Conservation (phyloP, 2,797 vertebrate species). For the Eulemur albifrons region DNA sequence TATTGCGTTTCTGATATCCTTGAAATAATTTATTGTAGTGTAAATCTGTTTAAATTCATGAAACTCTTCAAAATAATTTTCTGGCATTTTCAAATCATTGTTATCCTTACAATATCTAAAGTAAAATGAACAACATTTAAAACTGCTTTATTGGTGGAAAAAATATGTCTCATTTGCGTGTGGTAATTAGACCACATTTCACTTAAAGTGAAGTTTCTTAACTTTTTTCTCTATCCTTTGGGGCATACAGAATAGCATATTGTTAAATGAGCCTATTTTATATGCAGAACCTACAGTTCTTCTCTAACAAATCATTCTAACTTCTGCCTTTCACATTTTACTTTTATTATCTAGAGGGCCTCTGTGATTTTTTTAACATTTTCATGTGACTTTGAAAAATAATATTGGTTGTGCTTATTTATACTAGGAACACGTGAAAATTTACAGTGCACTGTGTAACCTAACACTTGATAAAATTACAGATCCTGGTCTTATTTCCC, state of each 20-base stretch:
- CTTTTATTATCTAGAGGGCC: background rate
- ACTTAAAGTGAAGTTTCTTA: conserved; percentile 28
- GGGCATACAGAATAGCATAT: background rate
- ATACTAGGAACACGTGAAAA: background rate
- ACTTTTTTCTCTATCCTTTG: background rate
- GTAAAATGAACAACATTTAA: background rate
- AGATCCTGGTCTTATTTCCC: background rate
- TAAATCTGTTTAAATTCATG: background rate
- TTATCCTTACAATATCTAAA: background rate
- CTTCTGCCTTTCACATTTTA: background rate
- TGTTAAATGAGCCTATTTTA: background rate
- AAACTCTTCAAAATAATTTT: background rate
- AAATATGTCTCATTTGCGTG: background rate
- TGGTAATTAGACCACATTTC: conserved; percentile 12
- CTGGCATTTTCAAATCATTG: background rate
- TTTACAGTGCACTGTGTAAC: background rate
- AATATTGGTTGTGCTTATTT: background rate
- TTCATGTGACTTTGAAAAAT: background rate
- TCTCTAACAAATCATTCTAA: background rate
- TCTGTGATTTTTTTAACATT: background rate
- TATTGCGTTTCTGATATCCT: background rate
- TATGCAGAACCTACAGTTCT: background rate
- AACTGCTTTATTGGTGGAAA: background rate
- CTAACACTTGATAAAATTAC: background rate
- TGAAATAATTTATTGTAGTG: background rate